Percentiles rank a stretch among this genome's conserved stretches.
Conservation (phyloP, 2,113 vertebrate genomes). For the Parotia lawesii region DNA sequence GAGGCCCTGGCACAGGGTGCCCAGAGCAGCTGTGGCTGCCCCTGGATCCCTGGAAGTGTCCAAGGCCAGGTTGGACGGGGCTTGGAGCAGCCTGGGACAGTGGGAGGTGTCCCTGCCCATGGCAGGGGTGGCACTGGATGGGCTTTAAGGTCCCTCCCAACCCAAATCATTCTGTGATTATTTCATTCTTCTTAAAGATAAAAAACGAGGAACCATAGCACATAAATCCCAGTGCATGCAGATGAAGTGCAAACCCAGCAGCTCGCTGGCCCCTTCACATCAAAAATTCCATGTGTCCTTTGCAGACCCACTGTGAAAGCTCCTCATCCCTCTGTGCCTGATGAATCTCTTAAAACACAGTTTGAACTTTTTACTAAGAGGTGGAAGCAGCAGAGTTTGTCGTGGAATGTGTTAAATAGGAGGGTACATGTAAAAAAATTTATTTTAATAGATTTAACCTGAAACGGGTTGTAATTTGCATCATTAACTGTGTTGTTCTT, state of each 20-base stretch:
- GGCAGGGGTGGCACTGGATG: not conserved
- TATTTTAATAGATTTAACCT: not conserved
- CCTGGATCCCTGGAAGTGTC: not conserved
- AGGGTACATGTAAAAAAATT: not conserved
- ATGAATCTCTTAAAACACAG: not conserved
- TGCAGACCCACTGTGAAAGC: not conserved
- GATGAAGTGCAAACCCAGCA: not conserved
- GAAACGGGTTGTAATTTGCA: not conserved
- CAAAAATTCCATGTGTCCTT: not conserved
- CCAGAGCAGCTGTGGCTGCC: not conserved
- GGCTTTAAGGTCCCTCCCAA: not conserved
- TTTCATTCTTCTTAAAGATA: not conserved
- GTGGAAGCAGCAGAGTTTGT: not conserved
- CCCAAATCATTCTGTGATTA: not conserved
- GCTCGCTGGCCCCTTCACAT: not conserved
- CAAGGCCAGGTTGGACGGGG: accelerated
- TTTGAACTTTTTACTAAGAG: not conserved
- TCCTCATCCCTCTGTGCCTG: not conserved
- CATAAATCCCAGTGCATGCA: not conserved
- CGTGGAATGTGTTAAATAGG: not conserved
- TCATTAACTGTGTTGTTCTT: not conserved
- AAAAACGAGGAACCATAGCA: not conserved
- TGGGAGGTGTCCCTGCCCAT: not conserved
- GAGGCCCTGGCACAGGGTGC: not conserved
- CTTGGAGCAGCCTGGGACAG: not conserved